Conservation (phyloP, 2,888 invertebrate genomes). For the Phymatocera aterrima region DNA sequence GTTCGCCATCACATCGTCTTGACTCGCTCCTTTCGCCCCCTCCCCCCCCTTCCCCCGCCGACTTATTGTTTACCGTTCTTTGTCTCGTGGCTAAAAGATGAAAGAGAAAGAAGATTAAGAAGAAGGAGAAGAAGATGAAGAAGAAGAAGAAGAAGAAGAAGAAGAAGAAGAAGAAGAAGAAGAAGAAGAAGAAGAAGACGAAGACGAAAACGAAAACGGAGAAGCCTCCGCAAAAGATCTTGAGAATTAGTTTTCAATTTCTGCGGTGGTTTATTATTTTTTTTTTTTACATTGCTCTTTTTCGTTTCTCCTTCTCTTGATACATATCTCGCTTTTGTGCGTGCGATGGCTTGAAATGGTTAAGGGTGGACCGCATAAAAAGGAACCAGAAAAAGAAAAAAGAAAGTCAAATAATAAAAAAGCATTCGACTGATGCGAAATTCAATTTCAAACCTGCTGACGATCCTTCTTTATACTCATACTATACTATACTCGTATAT, state of each 20-base stretch:
- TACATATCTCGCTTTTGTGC: background rate
- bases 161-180: too few relatives aligned
- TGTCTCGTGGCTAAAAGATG: slow-evolving; percentile 49
- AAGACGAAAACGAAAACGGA: too few relatives aligned
- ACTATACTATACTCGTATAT: background rate
- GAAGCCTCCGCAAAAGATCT: slow-evolving; percentile 31
- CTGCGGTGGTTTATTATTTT: slow-evolving; percentile 47
- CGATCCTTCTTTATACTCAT: background rate
- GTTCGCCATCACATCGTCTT: slow-evolving; percentile 31
- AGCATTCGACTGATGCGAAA: slow-evolving; percentile 7
- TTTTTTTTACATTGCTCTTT: background rate
- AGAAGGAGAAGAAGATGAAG: too few relatives aligned
- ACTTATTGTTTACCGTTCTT: slow-evolving; percentile 54
- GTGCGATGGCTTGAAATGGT: background rate
- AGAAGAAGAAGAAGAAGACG: too few relatives aligned
- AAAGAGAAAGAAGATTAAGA: slow-evolving; percentile 48
- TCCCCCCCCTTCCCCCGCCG: background rate
- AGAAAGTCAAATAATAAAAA: too few relatives aligned
- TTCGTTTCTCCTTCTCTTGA: slow-evolving; percentile 15
- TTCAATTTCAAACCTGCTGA: slow-evolving; percentile 21
- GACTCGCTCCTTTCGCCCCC: slow-evolving; percentile 1
- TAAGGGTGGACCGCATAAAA: background rate
- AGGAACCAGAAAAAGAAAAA: too few relatives aligned
- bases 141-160: too few relatives aligned
- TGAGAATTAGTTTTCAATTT: slow-evolving; percentile 55